Conservation (phyloP, 2,797 vertebrate genomes). For the Gouania willdenowi region DNA sequence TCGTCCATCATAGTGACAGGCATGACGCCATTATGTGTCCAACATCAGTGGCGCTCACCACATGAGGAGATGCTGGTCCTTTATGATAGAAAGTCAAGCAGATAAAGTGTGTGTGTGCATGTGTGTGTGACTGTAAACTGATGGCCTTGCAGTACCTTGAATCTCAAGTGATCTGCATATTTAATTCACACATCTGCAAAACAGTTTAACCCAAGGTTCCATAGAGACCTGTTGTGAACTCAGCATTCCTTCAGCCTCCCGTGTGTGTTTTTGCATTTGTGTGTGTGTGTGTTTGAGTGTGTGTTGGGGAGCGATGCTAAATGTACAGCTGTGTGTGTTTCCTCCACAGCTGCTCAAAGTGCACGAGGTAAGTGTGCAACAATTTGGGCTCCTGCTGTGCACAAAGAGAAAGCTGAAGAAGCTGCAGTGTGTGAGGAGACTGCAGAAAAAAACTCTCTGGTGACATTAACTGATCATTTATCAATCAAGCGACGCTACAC, state of each 20-base stretch:
- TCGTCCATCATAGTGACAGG: constrained; percentile 61
- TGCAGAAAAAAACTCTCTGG: constrained; percentile 1
- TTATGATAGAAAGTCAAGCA: constrained; percentile 39
- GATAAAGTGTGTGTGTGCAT: constrained; percentile 27
- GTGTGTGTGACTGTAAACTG: constrained; percentile 24
- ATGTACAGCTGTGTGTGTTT: constrained; percentile 27
- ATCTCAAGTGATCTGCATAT: constrained; percentile 36
- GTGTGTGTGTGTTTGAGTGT: not conserved
- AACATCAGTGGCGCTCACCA: constrained; percentile 36
- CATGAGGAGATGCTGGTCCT: constrained; percentile 40
- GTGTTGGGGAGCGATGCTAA: constrained; percentile 7
- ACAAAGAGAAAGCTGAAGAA: not conserved
- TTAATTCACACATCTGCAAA: constrained; percentile 23
- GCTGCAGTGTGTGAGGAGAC: not conserved
- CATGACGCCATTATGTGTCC: constrained; percentile 16
- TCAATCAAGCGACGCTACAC: constrained; percentile 18
- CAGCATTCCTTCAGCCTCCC: not conserved
- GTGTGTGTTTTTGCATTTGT: not conserved
- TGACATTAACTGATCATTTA: constrained; percentile 7
- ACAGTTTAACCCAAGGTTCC: constrained; percentile 23
- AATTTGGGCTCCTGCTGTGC: constrained; percentile 6
- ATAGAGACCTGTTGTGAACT: constrained; percentile 14
- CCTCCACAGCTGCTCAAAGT: constrained; percentile 16
- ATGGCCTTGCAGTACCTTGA: constrained; percentile 10
- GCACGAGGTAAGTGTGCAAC: constrained; percentile 14